A percentile compares a stretch with the other conserved stretches of the same genome.
These are phyloP conservation scores for Cheilosia grossa DNA, from an alignment of 2,888 invertebrate genomes.

Conservation along the genomic window DNA sequence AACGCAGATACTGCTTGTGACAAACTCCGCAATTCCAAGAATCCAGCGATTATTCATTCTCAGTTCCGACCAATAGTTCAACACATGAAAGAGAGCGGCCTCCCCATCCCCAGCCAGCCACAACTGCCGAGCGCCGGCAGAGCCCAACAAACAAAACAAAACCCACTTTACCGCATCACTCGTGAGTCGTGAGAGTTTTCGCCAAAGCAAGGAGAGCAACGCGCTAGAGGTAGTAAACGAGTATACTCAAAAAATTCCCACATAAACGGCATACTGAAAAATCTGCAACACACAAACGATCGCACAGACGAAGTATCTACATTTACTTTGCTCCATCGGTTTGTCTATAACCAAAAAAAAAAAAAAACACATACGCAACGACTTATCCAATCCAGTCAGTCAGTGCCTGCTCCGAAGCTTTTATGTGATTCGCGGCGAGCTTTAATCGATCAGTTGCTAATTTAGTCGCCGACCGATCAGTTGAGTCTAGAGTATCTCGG, in stretches of 20 bases:
- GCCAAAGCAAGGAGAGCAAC: conserved; percentile 13
- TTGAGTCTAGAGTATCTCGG: conserved; percentile 64
- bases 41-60: conserved; percentile 66
- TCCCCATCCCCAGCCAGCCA: conserved; percentile 52
- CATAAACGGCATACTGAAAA: conserved; percentile 41
- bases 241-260: background rate
- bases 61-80: conserved; percentile 58
- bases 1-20: conserved; percentile 49
- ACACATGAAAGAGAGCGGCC: conserved; percentile 42
- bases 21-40: conserved; percentile 65
- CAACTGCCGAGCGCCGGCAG: background rate
- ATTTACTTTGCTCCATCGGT: conserved; percentile 54
- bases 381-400: conserved; percentile 16
- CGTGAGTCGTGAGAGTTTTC: background rate
- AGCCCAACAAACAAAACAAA: conserved; percentile 26
- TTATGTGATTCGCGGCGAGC: conserved; percentile 62
- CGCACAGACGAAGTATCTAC: conserved; percentile 45
- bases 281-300: conserved; percentile 53
- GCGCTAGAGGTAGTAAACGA: background rate
- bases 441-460: conserved; percentile 74
- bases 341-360: conserved; percentile 52
- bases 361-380: conserved; percentile 8
- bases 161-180: conserved; percentile 28
- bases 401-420: conserved; percentile 48
- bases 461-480: conserved; percentile 73